phyloP scores from a whole-genome alignment of 2,113 vertebrate genomes.

The Raphicerus campestris region DNA sequence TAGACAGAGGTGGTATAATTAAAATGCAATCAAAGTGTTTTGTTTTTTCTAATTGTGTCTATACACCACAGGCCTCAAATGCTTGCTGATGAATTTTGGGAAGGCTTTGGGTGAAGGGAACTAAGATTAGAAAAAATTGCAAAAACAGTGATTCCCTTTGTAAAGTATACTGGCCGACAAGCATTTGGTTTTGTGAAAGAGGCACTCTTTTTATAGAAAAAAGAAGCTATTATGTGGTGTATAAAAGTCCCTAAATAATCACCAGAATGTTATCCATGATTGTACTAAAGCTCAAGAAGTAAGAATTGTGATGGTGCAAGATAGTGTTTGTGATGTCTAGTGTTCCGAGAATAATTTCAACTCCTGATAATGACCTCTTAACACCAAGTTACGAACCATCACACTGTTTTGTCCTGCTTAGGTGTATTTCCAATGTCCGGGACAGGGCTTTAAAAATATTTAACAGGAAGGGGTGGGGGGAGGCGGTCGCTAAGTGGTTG shows the following conservation, averaged over 20 bases:
- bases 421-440: not conserved
- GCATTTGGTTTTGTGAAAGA: conserved; percentile 32
- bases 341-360: conserved; percentile 1
- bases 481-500: not conserved
- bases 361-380: not conserved
- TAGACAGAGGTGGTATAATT: not conserved
- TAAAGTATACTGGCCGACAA: not conserved
- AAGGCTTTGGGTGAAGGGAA: not conserved
- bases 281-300: conserved; percentile 14
- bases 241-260: conserved; percentile 8
- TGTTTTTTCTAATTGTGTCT: not conserved
- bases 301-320: not conserved
- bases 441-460: not conserved
- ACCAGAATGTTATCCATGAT: conserved; percentile 17
- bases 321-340: conserved; percentile 51
- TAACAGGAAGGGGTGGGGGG: not conserved
- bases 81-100: not conserved
- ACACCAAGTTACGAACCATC: not conserved
- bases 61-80: conserved; percentile 9
- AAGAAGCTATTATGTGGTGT: not conserved
- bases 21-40: not conserved
- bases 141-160: not conserved
- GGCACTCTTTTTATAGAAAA: conserved; percentile 24
- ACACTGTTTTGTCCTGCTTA: not conserved
- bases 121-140: not conserved